Percentiles rank a stretch among this genome's conserved stretches.
Evolutionary conservation across 1,140 invertebrate genomes (phyloP).

Genomic region (Pseudobourletiella spinata): DNA sequence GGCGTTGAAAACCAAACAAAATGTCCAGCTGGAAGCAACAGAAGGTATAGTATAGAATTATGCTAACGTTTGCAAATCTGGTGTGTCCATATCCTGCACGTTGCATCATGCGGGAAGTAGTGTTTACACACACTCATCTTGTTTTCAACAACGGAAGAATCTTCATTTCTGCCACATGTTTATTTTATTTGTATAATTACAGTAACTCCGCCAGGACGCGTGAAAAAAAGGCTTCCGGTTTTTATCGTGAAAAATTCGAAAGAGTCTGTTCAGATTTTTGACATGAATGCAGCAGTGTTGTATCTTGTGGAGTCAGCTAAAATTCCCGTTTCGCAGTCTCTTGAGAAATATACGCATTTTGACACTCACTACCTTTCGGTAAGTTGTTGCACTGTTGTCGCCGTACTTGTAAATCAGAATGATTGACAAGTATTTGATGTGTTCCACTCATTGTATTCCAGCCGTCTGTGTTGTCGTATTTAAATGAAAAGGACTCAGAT

Average conservation of each 20-base stretch:
- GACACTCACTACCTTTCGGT: slow-evolving; percentile 50
- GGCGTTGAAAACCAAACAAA: slow-evolving; percentile 50
- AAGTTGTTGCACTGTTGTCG: too few species aligned
- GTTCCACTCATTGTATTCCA: slow-evolving; percentile 42
- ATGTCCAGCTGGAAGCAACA: slow-evolving; percentile 42
- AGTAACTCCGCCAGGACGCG: slow-evolving; percentile 38
- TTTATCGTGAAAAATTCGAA: slow-evolving; percentile 47
- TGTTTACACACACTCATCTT: too few species aligned
- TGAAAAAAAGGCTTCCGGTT: slow-evolving; percentile 44
- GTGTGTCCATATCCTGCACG: too few species aligned
- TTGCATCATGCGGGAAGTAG: too few species aligned
- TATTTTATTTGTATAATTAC: slow-evolving; percentile 25
- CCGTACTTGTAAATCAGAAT: too few species aligned
- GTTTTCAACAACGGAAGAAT: neutral
- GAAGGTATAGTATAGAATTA: slow-evolving; percentile 12
- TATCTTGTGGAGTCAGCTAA: slow-evolving; percentile 44
- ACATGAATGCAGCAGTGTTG: slow-evolving; percentile 48
- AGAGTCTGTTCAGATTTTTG: slow-evolving; percentile 46
- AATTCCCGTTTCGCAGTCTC: slow-evolving; percentile 39
- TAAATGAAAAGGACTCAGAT: slow-evolving; percentile 14
- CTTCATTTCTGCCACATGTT: slow-evolving; percentile 9
- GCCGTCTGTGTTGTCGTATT: slow-evolving; percentile 37
- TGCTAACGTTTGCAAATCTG: neutral
- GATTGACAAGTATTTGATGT: too few species aligned
- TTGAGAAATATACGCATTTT: slow-evolving; percentile 65